These are phyloP conservation scores for Numenius arquata DNA, from an alignment of 2,113 vertebrate species.

Conservation along the genomic window DNA sequence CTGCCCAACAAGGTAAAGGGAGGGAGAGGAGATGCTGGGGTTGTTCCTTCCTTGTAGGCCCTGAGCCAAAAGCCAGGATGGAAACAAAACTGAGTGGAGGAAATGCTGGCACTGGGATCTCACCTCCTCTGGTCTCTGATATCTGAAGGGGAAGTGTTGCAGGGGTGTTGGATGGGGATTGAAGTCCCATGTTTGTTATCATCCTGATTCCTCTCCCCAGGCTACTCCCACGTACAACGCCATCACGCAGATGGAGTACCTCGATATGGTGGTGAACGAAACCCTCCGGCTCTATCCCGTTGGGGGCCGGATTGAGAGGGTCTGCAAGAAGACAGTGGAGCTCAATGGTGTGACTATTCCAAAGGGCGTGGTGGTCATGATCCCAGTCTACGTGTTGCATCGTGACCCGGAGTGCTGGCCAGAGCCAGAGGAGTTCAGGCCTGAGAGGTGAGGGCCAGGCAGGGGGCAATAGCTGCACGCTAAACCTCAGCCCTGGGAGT, in stretches of 20 bases:
- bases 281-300: slow-evolving; percentile 74
- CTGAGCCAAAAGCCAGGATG: background rate
- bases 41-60: background rate
- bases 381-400: slow-evolving; percentile 73
- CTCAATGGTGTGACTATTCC: slow-evolving; percentile 78
- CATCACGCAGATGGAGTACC: slow-evolving; percentile 82
- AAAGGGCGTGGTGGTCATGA: slow-evolving; percentile 53
- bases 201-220: slow-evolving; percentile 15
- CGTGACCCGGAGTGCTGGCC: slow-evolving; percentile 65
- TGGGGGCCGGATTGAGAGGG: slow-evolving; percentile 66
- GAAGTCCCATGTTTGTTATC: background rate
- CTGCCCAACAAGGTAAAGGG: slow-evolving; percentile 74
- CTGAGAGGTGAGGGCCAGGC: slow-evolving; percentile 72
- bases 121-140: background rate
- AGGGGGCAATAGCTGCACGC: background rate
- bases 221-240: slow-evolving; percentile 63
- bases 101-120: background rate
- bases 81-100: background rate
- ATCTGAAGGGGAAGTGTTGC: background rate
- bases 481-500: background rate
- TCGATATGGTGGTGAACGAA: slow-evolving; percentile 84
- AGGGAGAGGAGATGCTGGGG: background rate
- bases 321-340: slow-evolving; percentile 81
- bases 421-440: slow-evolving; percentile 76
- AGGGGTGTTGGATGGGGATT: background rate